phyloP scores from a whole-genome alignment of 2,797 vertebrate species.

The Eulemur rubriventer region DNA sequence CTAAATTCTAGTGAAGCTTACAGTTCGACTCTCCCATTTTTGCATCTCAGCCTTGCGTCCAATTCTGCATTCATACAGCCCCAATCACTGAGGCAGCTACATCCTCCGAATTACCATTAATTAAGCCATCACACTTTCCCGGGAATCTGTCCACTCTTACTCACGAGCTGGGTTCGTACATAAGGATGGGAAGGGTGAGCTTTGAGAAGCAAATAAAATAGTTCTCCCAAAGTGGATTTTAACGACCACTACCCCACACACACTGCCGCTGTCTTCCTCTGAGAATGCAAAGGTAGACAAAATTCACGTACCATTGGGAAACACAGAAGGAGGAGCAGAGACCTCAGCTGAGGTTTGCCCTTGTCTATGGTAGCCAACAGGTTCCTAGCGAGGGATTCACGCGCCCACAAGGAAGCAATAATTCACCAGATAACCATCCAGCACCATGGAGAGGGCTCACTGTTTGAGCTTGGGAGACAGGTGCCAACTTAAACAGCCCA shows the following conservation, averaged over 20 bases:
- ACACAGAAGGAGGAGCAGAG: neutral
- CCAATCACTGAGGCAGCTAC: constrained; percentile 55
- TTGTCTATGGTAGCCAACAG: no score
- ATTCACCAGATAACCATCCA: neutral
- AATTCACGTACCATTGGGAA: neutral
- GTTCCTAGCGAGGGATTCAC: neutral
- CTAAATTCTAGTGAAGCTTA: constrained; percentile 76
- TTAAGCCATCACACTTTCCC: constrained; percentile 66
- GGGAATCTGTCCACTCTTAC: constrained; percentile 56
- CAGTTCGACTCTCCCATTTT: constrained; percentile 77
- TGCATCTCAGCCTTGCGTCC: constrained; percentile 68
- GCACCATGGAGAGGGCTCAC: neutral
- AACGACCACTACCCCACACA: neutral
- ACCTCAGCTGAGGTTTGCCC: neutral
- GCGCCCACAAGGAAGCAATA: neutral
- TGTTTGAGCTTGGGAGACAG: neutral
- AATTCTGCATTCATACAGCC: constrained; percentile 49
- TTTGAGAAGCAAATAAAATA: neutral
- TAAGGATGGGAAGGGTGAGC: neutral
- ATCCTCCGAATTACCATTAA: constrained; percentile 61
- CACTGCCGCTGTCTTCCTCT: neutral
- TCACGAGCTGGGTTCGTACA: constrained; percentile 33
- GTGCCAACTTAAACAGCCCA: neutral
- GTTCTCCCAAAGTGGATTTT: neutral
- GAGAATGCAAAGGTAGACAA: neutral